Base-by-base conservation (phyloP, 2,113 vertebrate species). In the Protobothrops mucrosquamatus region DNA sequence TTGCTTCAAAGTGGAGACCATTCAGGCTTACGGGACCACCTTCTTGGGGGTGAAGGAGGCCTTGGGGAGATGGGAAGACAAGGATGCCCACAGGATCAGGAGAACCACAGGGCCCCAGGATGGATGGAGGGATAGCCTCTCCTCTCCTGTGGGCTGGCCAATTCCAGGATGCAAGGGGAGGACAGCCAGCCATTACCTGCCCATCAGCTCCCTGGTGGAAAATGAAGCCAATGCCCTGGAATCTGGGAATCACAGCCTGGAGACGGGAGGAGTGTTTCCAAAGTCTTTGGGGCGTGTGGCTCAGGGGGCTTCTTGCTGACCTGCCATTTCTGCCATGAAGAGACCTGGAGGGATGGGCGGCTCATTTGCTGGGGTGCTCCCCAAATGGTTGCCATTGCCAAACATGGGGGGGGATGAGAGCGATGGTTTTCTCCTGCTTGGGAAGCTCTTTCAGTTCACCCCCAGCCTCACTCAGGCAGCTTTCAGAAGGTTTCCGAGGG, bases 61-160 rank as follows among this genome's bases (percentile, higher is more conserved):
- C 98, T 99, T 98, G 98, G 97, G 97, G 97, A 95, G 97, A 98
- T 99, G 98, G 98, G 98, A 98, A 98, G 98, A 99, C 98, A 97
- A 98, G 98, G 98, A 98, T 98, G 96, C 6, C 69, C 69, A 39
- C 15, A 3, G 2, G 69, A 39, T 20, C 69, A 81, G 34, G 69
- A 39, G 34, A 6, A 81, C n/a, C 6, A 3, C n/a, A 8, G 34
- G 14, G 69, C 69, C n/a, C 64, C 64, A 34, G 64, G 12, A 26
- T 1, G 0, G 59, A 3, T 7, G 7, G 57, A 59, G 23, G 57
- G 22, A 9, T 29, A 2, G 29, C 61, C 69, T 74, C 1, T 11
- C 64, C 29, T 69, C 12, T 69, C 29, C 4, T n/a, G 12, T 5
- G 29, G 64, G 64, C 14, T n/a, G 12, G 12, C 64, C 29, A 2